Base-by-base conservation (phyloP, 1,140 invertebrate species). In the Zeugodacus cucurbitae region DNA sequence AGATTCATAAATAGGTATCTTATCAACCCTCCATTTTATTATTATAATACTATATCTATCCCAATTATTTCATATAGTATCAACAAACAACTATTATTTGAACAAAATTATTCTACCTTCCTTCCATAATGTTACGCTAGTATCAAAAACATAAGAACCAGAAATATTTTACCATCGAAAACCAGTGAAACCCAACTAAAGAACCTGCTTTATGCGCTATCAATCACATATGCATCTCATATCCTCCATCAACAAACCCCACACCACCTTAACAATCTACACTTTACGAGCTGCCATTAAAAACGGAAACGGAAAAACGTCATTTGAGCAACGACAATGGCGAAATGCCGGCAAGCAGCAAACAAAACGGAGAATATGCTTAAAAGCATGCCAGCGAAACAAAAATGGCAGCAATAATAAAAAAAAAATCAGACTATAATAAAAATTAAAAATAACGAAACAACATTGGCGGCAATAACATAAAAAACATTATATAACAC, bases 381-480 rank as follows among this genome's bases (percentile, higher is more conserved):
- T 54, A 48, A 82, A 82, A 82, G 41, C 74, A 82, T 29, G 10
- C 22, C 44, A 44, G 48, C 22, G 11, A 29, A 48, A 82, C 48
- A 82, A 26, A n/a, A n/a, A n/a, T n/a, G n/a, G 58, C 26, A 48
- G 41, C 41, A 48, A 82, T 14, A 14, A 54, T 4, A 48, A 82
- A 82, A 82, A 48, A 82, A 48, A 82, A 78, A 26, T 54, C 74
- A 82, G 74, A 48, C 57, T 22, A 59, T 34, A 86, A 86, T 86
- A 86, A 86, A 86, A 86, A 86, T 86, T 86, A 86, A 86, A 86
- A 86, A 86, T 86, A 86, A 86, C 48, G 85, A 86, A 86, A 86
- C 54, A 86, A 86, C 85, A 59, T 86, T 59, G 41, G 74, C 44
- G 22, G 37, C 74, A 48, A 82, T 82, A 86, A 59, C 48, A 41